Conservation (phyloP, 2,888 invertebrate genomes). For the Caenorhabditis sp. region DNA sequence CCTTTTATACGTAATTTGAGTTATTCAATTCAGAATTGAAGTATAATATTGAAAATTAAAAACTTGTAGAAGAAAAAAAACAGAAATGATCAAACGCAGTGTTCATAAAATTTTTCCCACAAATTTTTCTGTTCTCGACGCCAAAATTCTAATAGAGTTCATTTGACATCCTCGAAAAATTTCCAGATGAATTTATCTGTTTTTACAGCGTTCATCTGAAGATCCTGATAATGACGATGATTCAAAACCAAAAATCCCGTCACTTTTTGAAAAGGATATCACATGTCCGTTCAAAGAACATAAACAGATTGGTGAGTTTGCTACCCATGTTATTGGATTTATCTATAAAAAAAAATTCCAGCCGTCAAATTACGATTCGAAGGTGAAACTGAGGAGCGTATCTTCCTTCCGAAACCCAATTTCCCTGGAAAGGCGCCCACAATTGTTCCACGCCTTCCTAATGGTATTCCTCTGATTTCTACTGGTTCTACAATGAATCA, state of each 20-base stretch:
- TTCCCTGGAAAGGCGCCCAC: no score
- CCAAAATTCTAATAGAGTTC: no score
- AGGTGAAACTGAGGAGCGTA: slow-evolving; percentile 21
- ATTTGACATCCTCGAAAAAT: background rate
- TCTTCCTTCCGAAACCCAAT: slow-evolving; percentile 25
- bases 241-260: slow-evolving; percentile 12
- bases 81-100: no score
- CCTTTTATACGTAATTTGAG: no score
- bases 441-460: slow-evolving; percentile 48
- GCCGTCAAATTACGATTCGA: slow-evolving; percentile 17
- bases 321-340: background rate
- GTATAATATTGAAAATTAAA: no score
- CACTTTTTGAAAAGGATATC: slow-evolving; percentile 33
- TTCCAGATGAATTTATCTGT: background rate
- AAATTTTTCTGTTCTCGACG: no score
- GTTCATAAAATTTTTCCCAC: no score
- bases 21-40: no score
- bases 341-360: background rate
- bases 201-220: background rate
- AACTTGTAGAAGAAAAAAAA: no score
- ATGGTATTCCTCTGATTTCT: slow-evolving; percentile 38
- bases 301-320: slow-evolving; percentile 23
- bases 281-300: slow-evolving; percentile 18
- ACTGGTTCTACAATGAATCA: slow-evolving; percentile 35
- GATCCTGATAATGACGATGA: background rate